Evolutionary conservation across 2,797 vertebrate species (phyloP), one percentile per base, ranked within the genome.

Genomic region (Phrynocephalus guinanensis): DNA sequence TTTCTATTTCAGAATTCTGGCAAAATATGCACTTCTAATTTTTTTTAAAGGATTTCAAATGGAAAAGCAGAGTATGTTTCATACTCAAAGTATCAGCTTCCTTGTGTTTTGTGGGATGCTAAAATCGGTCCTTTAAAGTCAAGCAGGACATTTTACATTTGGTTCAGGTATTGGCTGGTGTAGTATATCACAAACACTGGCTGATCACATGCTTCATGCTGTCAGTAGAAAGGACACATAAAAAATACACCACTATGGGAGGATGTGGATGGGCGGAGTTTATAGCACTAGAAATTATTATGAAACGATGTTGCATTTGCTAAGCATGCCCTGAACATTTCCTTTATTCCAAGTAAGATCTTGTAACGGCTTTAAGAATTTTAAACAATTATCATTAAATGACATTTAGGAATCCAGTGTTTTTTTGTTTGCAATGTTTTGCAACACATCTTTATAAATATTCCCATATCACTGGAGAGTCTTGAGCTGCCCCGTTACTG

Each of bases 131-230:
- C 60, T 79, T 79, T 79, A 79, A 63, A 50, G n/a, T 67, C 20
- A 78, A 70, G 48, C n/a, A 89, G 70, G 26, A 71, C 33, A 86
- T 66, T 89, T 67, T 67, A 66, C 50, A 83, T 60, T 73, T 44
- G 15, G 26, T 38, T 56, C 48, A 71, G 70, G 30, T 79, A 48
- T 67, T 48, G 38, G 28, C 13, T 83, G 50, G 68, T 85, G 75
- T 85, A 80, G 15, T 30, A 11, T 73, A 48, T 83, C 44, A 79
- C n/a, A 86, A 75, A 67, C 52, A 76, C 38, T 71, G 33, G 56
- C 83, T 66, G 72, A 85, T 87, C 28, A 70, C 86, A 85, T 72
- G 82, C 71, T 84, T 77, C 79, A 90, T 85, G 82, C 83, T 85
- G 70, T 84, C 82, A 84, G 30, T 70, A 8, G 50, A 77, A 77